These are phyloP conservation scores for Ametastegia equiseti DNA, from an alignment of 2,888 invertebrate species.

Conservation along the genomic window DNA sequence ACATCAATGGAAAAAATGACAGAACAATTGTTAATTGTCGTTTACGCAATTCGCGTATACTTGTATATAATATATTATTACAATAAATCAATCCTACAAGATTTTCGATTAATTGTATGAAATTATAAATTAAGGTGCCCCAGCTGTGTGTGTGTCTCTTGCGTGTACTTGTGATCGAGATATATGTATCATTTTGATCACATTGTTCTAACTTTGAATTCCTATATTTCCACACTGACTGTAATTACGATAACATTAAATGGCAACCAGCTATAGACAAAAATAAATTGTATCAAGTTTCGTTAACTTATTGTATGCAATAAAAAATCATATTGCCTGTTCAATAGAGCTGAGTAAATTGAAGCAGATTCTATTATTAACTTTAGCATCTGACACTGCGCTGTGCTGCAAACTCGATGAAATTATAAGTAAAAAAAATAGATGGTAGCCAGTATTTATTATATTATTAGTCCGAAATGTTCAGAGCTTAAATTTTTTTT, in stretches of 20 bases:
- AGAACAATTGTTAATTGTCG: conserved; percentile 16
- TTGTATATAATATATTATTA: conserved; percentile 37
- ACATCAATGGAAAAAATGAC: background rate
- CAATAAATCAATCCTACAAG: conserved; percentile 38
- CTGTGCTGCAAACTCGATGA: background rate
- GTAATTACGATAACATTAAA: background rate
- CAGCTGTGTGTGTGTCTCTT: conserved; percentile 20
- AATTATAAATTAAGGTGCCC: background rate
- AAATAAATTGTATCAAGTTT: background rate
- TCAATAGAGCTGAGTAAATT: background rate
- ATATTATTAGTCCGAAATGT: background rate
- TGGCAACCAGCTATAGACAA: background rate
- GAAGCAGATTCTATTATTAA: background rate
- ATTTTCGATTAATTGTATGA: conserved; percentile 24
- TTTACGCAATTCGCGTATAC: conserved; percentile 23
- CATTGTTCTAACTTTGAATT: background rate
- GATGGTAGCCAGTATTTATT: background rate
- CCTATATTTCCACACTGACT: background rate
- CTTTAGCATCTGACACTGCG: background rate
- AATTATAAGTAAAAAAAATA: background rate
- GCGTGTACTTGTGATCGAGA: background rate
- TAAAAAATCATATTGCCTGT: background rate
- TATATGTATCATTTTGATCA: background rate
- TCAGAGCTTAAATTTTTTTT: background rate
- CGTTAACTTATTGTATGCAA: background rate